Percentiles rank a stretch among this genome's conserved stretches.
Evolutionary conservation across 2,797 vertebrate species (phyloP).

Genomic region (Microctenopoma lineatum): DNA sequence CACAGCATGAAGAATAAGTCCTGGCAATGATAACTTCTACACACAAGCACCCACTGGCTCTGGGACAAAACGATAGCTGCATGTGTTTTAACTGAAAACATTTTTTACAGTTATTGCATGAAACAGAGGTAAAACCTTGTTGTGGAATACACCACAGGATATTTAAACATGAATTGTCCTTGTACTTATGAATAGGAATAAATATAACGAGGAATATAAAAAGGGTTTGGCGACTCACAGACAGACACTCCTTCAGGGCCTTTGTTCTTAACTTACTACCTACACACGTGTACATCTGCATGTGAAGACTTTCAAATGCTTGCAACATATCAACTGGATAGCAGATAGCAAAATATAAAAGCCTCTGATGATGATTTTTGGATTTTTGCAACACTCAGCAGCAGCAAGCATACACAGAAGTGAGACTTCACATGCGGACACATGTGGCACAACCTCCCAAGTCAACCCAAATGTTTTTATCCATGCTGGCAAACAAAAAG

Average conservation of each 20-base stretch:
- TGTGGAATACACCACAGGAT: slow-evolving; percentile 46
- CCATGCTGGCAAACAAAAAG: slow-evolving; percentile 1
- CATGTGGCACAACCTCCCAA: slow-evolving; percentile 28
- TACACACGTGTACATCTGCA: slow-evolving; percentile 6
- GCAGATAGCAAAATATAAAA: slow-evolving; percentile 3
- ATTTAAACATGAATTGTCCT: slow-evolving; percentile 22
- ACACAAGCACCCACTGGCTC: slow-evolving; percentile 29
- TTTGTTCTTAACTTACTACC: neutral
- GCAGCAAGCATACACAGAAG: slow-evolving; percentile 56
- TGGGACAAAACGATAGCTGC: slow-evolving; percentile 41
- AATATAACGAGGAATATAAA: slow-evolving; percentile 29
- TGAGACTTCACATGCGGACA: slow-evolving; percentile 36
- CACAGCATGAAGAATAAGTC: slow-evolving; percentile 68
- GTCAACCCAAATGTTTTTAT: slow-evolving; percentile 28
- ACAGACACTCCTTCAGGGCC: neutral
- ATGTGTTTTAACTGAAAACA: slow-evolving; percentile 35
- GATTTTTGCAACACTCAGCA: slow-evolving; percentile 52
- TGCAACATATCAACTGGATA: slow-evolving; percentile 1
- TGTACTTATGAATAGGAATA: slow-evolving; percentile 42
- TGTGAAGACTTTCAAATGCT: slow-evolving; percentile 10
- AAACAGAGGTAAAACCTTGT: slow-evolving; percentile 54
- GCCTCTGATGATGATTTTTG: slow-evolving; percentile 15
- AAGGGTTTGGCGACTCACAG: slow-evolving; percentile 11
- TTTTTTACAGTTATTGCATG: slow-evolving; percentile 21
- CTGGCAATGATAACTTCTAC: slow-evolving; percentile 5